These are phyloP conservation scores for Lysandra bellargus DNA, from an alignment of 2,888 invertebrate genomes.

Conservation along the genomic window DNA sequence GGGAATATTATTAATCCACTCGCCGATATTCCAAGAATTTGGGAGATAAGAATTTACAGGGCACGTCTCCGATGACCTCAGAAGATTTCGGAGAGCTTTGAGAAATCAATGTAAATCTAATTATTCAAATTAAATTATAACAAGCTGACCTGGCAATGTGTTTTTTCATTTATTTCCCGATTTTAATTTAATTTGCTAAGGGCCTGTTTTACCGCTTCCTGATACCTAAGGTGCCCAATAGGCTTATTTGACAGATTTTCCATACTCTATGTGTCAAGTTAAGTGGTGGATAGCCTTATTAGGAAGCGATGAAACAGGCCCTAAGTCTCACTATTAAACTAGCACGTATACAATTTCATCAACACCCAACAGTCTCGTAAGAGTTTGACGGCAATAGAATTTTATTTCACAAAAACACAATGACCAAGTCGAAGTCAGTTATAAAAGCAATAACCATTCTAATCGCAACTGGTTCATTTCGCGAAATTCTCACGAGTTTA, in stretches of 20 bases:
- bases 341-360: background rate
- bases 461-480: constrained; percentile 24
- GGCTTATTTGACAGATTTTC: too few relatives aligned
- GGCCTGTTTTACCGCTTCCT: too few relatives aligned
- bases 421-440: background rate
- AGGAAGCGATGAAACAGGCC: too few relatives aligned
- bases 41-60: background rate
- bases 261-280: too few relatives aligned
- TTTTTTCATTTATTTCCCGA: too few relatives aligned
- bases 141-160: too few relatives aligned
- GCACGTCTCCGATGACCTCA: background rate
- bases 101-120: too few relatives aligned
- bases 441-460: background rate
- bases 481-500: constrained; percentile 43
- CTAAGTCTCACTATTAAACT: too few relatives aligned
- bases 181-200: too few relatives aligned
- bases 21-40: background rate
- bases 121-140: too few relatives aligned
- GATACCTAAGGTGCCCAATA: too few relatives aligned
- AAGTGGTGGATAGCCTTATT: too few relatives aligned
- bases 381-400: background rate
- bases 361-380: background rate
- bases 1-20: background rate
- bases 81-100: background rate
- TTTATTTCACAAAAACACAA: background rate